Base-by-base conservation (phyloP, 2,113 vertebrate genomes). In the Saccopteryx bilineata region DNA sequence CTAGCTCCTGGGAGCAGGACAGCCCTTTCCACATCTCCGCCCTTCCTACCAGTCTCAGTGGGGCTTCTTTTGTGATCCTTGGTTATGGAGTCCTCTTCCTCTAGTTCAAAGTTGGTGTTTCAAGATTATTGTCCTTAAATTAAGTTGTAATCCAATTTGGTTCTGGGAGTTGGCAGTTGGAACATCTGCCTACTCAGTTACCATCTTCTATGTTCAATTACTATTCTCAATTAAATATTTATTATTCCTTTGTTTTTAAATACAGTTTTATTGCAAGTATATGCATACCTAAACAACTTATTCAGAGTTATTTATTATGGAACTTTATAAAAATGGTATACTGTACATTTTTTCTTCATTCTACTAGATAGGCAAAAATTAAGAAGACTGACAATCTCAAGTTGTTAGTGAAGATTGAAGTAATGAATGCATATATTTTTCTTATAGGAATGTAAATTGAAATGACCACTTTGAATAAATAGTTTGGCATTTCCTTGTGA, bases 381-480 rank as follows among this genome's bases (percentile, higher is more conserved):
- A 85, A 90, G 21, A 82, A 74, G 58, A 78, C 63, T 94, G 76
- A 92, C 11, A 87, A 78, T 91, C 46, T 94, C 28, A 93, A 83
- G 19, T 93, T 93, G 50, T 89, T 68, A 26, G 11, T 94, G 8
- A 90, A 58, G 31, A 87, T 87, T 80, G 24, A 95, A 92, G n/a
- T 78, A 84, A 76, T 72, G 10, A 28, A 12, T 88, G 66, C 5
- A 85, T 31, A 24, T 82, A 9, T 80, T 74, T 65, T 23, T 91
- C 68, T 46, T 79, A 6, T 69, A 68, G 65, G 8, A 83, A 90
- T 50, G 24, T 87, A 82, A 88, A 74, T 58, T 52, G 58, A 60
- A 78, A 58, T 8, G 65, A 80, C 1, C 6, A 69, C n/a, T 82
- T 48, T 28, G 60, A 9, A 28, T 82, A 82, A 81, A 63, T 46